phyloP scores from a whole-genome alignment of 2,113 vertebrate genomes.

The Machaerirhynchus nigripectus region DNA sequence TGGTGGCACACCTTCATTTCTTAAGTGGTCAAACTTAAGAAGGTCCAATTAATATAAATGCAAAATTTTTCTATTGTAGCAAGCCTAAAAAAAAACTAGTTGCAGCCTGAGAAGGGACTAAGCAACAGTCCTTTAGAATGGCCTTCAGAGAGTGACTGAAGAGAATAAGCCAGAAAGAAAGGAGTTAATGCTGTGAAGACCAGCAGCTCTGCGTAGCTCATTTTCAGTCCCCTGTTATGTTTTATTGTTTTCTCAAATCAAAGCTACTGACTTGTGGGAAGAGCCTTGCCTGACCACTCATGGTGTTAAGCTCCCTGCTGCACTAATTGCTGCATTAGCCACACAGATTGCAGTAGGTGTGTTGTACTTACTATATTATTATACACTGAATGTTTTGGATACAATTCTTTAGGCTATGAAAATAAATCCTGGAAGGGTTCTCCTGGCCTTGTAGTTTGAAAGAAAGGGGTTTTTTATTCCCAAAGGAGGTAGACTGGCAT shows the following conservation, averaged over 20 bases:
- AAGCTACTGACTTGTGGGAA: neutral
- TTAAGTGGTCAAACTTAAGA: neutral
- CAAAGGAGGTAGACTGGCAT: neutral
- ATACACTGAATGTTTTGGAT: neutral
- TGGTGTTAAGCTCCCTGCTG: neutral
- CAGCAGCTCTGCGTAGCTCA: neutral
- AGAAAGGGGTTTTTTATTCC: neutral
- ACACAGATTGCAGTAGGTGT: neutral
- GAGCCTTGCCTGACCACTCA: neutral
- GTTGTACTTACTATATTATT: neutral
- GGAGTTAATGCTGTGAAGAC: neutral
- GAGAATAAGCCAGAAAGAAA: neutral
- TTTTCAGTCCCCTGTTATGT: neutral
- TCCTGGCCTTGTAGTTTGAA: neutral
- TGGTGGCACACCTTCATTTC: neutral
- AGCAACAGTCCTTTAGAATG: neutral
- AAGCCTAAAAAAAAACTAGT: neutral
- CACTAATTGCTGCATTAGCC: neutral
- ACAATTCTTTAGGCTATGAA: neutral
- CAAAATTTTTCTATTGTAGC: neutral
- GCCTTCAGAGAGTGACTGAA: neutral
- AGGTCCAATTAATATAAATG: neutral
- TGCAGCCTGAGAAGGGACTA: neutral
- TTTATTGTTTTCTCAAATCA: neutral
- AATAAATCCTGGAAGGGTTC: neutral